Conservation (phyloP, 1,140 invertebrate species). For the Dryas iulia region DNA sequence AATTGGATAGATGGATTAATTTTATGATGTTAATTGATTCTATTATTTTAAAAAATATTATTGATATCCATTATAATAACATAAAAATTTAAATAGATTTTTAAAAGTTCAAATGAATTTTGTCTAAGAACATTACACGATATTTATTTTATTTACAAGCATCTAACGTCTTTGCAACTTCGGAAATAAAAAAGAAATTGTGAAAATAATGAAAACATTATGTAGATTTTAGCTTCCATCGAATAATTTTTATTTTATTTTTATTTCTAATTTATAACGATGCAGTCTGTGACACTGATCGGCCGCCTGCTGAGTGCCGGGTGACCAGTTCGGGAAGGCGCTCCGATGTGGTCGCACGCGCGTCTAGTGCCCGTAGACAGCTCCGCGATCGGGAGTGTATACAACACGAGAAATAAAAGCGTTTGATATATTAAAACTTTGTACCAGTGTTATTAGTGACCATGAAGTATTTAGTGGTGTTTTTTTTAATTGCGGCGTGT, state of each 20-base stretch:
- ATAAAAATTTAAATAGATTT: too few relatives aligned
- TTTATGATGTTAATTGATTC: neutral
- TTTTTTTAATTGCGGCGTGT: slow-evolving; percentile 52
- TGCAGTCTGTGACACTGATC: slow-evolving; percentile 40
- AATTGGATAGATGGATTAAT: neutral
- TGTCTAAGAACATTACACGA: neutral
- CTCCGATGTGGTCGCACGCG: slow-evolving; percentile 66
- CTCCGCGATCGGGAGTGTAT: slow-evolving; percentile 60
- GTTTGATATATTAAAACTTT: slow-evolving; percentile 42
- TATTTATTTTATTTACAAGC: neutral
- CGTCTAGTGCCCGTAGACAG: slow-evolving; percentile 35
- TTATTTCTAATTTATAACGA: slow-evolving; percentile 58
- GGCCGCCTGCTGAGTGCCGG: slow-evolving; percentile 26
- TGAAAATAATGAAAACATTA: slow-evolving; percentile 18
- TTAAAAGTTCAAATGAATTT: too few relatives aligned
- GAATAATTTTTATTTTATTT: slow-evolving; percentile 57
- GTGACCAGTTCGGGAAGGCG: slow-evolving; percentile 61
- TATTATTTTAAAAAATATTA: too few relatives aligned
- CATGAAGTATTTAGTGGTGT: slow-evolving; percentile 69
- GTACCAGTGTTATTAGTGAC: slow-evolving; percentile 53
- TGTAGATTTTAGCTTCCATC: slow-evolving; percentile 27
- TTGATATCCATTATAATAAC: neutral
- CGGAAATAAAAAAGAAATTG: slow-evolving; percentile 6
- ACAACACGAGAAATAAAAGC: slow-evolving; percentile 41
- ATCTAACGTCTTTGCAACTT: neutral